Percentiles rank a stretch among this genome's conserved stretches.
Conservation (phyloP, 2,797 vertebrate species). For the Emys orbicularis region DNA sequence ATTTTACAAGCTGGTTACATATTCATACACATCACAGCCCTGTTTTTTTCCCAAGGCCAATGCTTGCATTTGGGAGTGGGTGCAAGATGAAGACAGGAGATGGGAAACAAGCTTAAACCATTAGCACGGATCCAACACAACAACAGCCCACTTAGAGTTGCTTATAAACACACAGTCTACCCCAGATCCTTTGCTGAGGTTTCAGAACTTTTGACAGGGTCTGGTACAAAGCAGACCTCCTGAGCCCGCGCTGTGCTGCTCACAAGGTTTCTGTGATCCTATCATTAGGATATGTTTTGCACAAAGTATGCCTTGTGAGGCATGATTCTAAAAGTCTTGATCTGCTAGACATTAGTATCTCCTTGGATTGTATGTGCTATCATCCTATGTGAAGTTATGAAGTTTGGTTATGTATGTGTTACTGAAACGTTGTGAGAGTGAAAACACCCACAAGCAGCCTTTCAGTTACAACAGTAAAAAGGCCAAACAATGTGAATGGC, state of each 20-base stretch:
- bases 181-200: background rate
- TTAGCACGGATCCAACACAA: rapidly evolving
- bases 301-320: too few relatives aligned
- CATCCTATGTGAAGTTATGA: too few relatives aligned
- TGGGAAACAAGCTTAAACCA: rapidly evolving
- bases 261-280: background rate
- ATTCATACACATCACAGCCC: background rate
- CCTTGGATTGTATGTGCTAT: too few relatives aligned
- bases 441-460: too few relatives aligned
- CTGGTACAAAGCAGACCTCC: constrained; percentile 32
- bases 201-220: background rate
- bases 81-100: background rate
- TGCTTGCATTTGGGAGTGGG: constrained; percentile 5
- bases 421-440: too few relatives aligned
- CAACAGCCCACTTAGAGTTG: background rate
- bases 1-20: background rate
- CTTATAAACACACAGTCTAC: rapidly evolving
- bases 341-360: too few relatives aligned
- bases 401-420: too few relatives aligned
- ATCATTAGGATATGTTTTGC: background rate
- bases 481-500: too few relatives aligned
- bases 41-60: background rate
- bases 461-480: too few relatives aligned
- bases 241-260: background rate
- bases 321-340: too few relatives aligned